Percentiles rank a stretch among this genome's conserved stretches.
These are phyloP conservation scores for Apostichopus parvimensis DNA, from an alignment of 35 echinoderm and acorn worm species.

Conservation along the genomic window DNA sequence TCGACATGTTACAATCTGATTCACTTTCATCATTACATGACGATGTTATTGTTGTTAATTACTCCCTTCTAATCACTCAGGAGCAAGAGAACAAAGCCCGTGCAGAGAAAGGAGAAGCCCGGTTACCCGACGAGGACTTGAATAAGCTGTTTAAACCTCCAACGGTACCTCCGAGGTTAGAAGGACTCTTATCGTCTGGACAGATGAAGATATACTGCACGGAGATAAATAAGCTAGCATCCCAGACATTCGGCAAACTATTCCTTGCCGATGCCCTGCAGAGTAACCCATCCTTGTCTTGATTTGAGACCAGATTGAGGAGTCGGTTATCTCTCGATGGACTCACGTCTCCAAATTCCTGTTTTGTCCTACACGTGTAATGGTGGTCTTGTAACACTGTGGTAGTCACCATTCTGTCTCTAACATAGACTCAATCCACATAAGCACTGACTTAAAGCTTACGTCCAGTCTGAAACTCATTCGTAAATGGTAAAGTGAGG, in stretches of 20 bases:
- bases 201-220: slow-evolving; percentile 95
- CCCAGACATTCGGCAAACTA: slow-evolving; percentile 94
- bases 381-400: too few relatives aligned
- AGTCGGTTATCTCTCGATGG: too few relatives aligned
- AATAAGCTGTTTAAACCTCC: slow-evolving; percentile 88
- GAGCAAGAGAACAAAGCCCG: slow-evolving; percentile 89
- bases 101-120: slow-evolving; percentile 60
- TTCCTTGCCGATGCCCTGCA: slow-evolving; percentile 95
- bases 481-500: too few relatives aligned
- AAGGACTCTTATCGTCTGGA: slow-evolving; percentile 78
- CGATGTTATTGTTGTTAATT: too few relatives aligned
- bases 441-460: too few relatives aligned
- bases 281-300: slow-evolving; percentile 52
- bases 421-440: too few relatives aligned
- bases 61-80: slow-evolving; percentile 20
- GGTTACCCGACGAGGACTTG: slow-evolving; percentile 91
- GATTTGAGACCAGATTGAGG: background rate
- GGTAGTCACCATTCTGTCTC: too few relatives aligned
- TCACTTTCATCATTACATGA: too few relatives aligned
- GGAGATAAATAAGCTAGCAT: slow-evolving; percentile 86
- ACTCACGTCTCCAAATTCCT: too few relatives aligned
- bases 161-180: slow-evolving; percentile 69
- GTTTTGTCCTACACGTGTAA: too few relatives aligned
- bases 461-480: too few relatives aligned
- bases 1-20: too few relatives aligned